These are phyloP conservation scores for Choristoneura fumiferana DNA, from an alignment of 1,140 invertebrate genomes.

Conservation along the genomic window DNA sequence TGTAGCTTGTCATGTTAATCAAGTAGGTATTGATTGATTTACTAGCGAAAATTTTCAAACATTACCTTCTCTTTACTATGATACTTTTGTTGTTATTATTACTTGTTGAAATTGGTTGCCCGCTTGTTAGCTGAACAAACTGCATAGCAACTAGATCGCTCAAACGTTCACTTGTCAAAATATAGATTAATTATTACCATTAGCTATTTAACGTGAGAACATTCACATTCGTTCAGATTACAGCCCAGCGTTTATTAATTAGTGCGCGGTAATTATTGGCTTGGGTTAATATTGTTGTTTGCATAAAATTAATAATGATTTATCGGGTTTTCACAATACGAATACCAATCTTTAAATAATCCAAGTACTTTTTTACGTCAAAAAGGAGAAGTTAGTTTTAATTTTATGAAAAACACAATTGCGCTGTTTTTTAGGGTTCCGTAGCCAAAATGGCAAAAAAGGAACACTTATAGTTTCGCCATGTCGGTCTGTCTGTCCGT, in stretches of 20 bases:
- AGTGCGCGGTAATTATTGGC: conserved; percentile 45
- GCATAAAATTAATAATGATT: conserved; percentile 13
- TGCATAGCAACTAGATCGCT: conserved; percentile 15
- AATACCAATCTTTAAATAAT: no score
- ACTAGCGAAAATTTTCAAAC: no score
- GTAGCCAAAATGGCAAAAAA: no score
- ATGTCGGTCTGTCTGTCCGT: no score
- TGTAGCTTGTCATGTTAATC: no score
- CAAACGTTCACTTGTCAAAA: conserved; percentile 38
- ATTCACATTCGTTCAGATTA: conserved; percentile 47
- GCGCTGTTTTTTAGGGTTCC: no score
- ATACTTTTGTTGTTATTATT: neutral
- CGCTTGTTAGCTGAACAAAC: neutral
- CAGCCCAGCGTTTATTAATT: conserved; percentile 45
- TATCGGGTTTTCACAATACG: neutral
- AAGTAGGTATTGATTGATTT: no score
- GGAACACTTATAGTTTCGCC: no score
- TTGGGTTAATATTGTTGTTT: conserved; percentile 20
- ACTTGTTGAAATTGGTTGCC: neutral
- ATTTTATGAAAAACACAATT: no score
- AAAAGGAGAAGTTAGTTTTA: no score
- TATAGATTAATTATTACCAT: conserved; percentile 52
- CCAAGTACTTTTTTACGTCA: no score
- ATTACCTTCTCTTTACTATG: neutral
- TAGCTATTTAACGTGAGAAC: conserved; percentile 54